A percentile compares a stretch with the other conserved stretches of the same genome.
phyloP scores from a whole-genome alignment of 2,797 vertebrate genomes.

The Poecilia wingei region DNA sequence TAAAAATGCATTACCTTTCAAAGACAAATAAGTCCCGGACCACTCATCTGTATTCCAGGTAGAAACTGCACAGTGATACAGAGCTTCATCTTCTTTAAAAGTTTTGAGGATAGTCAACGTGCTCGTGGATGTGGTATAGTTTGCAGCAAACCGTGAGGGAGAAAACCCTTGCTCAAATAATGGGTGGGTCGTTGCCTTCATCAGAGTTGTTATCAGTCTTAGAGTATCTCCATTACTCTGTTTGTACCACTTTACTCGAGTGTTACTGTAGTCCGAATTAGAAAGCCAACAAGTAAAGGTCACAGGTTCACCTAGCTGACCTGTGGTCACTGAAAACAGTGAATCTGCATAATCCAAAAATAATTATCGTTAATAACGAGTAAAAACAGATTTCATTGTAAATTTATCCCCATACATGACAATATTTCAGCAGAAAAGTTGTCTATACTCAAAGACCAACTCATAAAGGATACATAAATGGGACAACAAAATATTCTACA shows the following conservation, averaged over 20 bases:
- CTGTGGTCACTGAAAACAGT: conserved; percentile 11
- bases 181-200: background rate
- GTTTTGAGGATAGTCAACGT: conserved; percentile 40
- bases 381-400: background rate
- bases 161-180: conserved; percentile 22
- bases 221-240: conserved; percentile 38
- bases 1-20: conserved; percentile 35
- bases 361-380: background rate
- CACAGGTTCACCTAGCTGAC: conserved; percentile 29
- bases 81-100: conserved; percentile 36
- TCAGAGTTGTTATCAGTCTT: conserved; percentile 10
- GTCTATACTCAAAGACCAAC: background rate
- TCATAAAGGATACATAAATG: background rate
- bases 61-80: conserved; percentile 41
- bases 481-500: background rate
- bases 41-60: conserved; percentile 37
- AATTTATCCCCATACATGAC: background rate
- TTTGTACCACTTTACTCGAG: conserved; percentile 52
- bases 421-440: background rate
- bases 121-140: background rate
- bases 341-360: conserved; percentile 32
- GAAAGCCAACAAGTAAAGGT: conserved; percentile 21
- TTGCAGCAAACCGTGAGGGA: conserved; percentile 15
- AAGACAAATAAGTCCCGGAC: conserved; percentile 32
- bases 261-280: conserved; percentile 7